Conservation (phyloP, 92 coral and sea anemone genomes). For the Parazoanthus atlanticus region DNA sequence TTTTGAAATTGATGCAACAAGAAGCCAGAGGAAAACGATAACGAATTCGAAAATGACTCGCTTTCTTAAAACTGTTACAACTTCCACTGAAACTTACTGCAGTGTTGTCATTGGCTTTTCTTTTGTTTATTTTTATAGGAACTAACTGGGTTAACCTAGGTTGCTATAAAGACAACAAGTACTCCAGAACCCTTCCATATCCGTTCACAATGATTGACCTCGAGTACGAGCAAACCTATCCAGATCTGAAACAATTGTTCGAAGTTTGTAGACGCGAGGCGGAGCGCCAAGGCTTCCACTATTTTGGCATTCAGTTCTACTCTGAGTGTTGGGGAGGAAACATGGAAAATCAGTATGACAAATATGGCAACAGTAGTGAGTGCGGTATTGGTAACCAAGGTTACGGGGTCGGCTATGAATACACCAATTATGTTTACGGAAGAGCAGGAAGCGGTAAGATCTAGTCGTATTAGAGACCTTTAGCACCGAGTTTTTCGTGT, state of each 20-base stretch:
- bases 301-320: conserved; percentile 20
- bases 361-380: background rate
- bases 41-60: no score
- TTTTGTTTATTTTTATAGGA: no score
- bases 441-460: background rate
- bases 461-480: background rate
- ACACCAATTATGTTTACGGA: conserved; percentile 16
- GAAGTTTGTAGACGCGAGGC: conserved; percentile 9
- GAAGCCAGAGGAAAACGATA: no score
- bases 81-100: no score
- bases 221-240: background rate
- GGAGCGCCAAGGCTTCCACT: background rate
- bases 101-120: no score
- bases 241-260: conserved; percentile 11
- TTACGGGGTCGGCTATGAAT: conserved; percentile 11
- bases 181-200: no score
- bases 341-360: background rate
- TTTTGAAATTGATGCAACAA: no score
- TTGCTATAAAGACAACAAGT: no score
- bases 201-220: background rate
- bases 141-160: no score
- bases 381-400: conserved; percentile 16
- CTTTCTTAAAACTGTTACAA: no score
- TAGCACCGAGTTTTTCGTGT: no score
- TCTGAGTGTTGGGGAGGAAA: conserved; percentile 24